Percentiles rank a stretch among this genome's conserved stretches.
phyloP scores from a whole-genome alignment of 2,797 vertebrate species.

The Chrysocyon brachyurus region DNA sequence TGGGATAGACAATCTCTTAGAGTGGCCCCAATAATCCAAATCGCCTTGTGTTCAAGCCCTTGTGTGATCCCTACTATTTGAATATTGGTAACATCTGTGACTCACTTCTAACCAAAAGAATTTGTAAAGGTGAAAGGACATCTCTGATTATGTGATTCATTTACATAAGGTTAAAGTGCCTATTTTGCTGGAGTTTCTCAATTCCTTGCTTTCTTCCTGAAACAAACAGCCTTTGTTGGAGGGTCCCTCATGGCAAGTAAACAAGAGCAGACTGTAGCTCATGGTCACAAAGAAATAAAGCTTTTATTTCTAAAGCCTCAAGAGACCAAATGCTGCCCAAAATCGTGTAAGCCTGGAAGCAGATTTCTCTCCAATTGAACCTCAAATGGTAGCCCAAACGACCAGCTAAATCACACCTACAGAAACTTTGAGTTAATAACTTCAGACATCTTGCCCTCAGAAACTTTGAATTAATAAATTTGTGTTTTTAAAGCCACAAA shows the following conservation, averaged over 20 bases:
- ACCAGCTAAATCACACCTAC: accelerated
- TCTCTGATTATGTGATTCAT: neutral
- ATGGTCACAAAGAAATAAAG: neutral
- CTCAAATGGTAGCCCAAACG: neutral
- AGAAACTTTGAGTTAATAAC: neutral
- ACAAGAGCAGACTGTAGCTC: neutral
- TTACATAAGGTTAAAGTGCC: neutral
- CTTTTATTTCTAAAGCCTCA: neutral
- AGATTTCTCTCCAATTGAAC: neutral
- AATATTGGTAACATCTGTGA: neutral
- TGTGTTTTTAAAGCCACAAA: neutral
- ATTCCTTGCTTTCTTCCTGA: neutral
- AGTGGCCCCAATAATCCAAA: too few species aligned
- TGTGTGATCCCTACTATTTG: neutral
- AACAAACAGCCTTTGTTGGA: neutral
- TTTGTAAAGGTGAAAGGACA: neutral
- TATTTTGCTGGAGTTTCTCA: neutral
- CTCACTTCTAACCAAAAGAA: neutral
- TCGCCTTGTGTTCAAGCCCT: neutral
- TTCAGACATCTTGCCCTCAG: neutral
- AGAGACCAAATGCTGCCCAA: neutral
- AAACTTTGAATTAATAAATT: neutral
- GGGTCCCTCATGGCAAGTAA: neutral
- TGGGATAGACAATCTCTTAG: neutral
- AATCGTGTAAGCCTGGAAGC: neutral